Conservation (phyloP, 2,888 invertebrate genomes). For the Polydrusus tereticollis region DNA sequence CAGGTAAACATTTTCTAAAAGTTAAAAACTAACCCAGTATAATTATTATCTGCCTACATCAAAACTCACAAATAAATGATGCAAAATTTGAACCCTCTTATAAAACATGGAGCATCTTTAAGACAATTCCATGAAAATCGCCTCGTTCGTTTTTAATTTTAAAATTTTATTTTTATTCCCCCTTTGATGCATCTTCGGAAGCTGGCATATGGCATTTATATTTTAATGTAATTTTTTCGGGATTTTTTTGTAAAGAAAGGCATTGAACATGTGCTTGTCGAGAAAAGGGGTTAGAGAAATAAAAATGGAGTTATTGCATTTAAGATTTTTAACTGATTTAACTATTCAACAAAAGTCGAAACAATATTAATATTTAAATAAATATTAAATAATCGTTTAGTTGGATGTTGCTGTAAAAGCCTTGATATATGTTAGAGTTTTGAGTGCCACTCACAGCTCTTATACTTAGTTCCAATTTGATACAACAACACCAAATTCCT, state of each 20-base stretch:
- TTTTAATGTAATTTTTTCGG: constrained; percentile 38
- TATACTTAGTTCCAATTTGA: no score
- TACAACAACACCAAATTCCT: no score
- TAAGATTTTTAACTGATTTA: not conserved
- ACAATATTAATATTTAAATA: no score
- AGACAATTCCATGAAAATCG: not conserved
- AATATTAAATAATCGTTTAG: no score
- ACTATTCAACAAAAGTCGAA: not conserved
- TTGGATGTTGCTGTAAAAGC: no score
- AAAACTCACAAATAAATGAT: not conserved
- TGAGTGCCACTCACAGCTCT: no score
- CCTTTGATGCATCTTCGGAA: not conserved
- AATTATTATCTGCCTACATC: no score
- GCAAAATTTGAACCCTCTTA: not conserved
- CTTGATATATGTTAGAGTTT: no score
- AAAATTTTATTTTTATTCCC: constrained; percentile 17
- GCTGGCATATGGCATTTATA: constrained; percentile 38
- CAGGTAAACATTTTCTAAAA: no score
- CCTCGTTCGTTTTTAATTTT: constrained; percentile 7
- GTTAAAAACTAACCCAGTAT: no score
- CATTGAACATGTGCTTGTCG: constrained; percentile 29
- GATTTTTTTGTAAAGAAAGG: constrained; percentile 25
- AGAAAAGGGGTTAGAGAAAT: constrained; percentile 26
- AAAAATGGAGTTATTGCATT: constrained; percentile 22
- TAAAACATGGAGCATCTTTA: no score